phyloP scores from a whole-genome alignment of 2,113 vertebrate genomes.

The Brachyhypopomus gauderio region DNA sequence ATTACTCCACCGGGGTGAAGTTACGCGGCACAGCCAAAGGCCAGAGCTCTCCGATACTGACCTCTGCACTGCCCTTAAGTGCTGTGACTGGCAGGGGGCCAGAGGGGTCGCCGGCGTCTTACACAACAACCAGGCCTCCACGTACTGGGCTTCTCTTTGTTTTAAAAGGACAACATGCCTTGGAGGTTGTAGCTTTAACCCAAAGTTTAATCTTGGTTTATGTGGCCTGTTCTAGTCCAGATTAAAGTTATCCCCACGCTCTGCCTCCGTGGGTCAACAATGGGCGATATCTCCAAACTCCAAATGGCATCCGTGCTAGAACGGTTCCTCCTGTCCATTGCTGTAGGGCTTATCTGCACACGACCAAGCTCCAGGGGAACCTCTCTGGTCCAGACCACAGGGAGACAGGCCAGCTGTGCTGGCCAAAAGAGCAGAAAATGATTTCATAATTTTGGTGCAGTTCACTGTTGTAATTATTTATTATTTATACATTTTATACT shows the following conservation, averaged over 20 bases:
- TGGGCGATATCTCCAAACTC: conserved; percentile 46
- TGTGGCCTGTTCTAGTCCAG: conserved; percentile 33
- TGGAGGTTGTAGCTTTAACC: conserved; percentile 17
- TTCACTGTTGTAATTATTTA: too few relatives aligned
- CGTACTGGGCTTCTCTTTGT: conserved; percentile 30
- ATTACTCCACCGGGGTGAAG: too few relatives aligned
- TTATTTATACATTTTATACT: too few relatives aligned
- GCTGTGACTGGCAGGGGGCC: conserved; percentile 32
- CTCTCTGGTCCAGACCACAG: neutral
- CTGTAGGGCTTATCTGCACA: conserved; percentile 40
- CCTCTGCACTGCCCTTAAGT: neutral
- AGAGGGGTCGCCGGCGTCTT: conserved; percentile 1
- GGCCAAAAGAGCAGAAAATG: too few relatives aligned
- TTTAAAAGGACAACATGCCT: conserved; percentile 35
- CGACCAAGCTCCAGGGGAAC: conserved; percentile 35
- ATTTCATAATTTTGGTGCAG: too few relatives aligned
- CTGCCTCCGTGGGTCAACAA: conserved; percentile 39
- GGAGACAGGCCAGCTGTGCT: neutral
- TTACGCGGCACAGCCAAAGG: neutral
- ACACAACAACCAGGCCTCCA: neutral
- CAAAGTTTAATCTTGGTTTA: conserved; percentile 34
- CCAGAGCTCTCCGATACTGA: neutral
- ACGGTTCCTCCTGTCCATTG: too few relatives aligned
- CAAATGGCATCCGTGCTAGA: conserved; percentile 8
- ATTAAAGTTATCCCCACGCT: conserved; percentile 41